A percentile compares a stretch with the other conserved stretches of the same genome.
Conservation (phyloP, 1,140 invertebrate genomes). For the Heliconius congener region DNA sequence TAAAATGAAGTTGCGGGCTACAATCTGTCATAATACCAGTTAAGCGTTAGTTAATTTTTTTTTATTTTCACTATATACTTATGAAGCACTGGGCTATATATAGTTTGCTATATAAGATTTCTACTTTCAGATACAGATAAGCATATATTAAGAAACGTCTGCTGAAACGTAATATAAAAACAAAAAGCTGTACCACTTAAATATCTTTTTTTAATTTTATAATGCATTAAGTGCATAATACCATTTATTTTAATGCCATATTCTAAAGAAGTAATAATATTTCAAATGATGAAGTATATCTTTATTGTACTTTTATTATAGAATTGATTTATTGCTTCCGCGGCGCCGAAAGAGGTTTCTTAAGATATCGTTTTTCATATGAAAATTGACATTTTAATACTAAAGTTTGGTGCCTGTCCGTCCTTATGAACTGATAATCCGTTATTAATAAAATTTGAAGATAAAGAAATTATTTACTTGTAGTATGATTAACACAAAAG, state of each 20-base stretch:
- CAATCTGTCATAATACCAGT: no score
- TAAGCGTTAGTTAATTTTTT: no score
- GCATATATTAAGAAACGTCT: no score
- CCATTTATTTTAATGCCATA: slow-evolving; percentile 29
- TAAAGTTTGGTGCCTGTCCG: background rate
- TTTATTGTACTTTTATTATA: slow-evolving; percentile 40
- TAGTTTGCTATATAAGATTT: no score
- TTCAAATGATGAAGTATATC: slow-evolving; percentile 24
- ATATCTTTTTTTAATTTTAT: slow-evolving; percentile 1
- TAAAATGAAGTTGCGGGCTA: no score
- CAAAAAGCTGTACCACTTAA: background rate
- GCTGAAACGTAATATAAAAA: background rate
- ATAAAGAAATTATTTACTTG: background rate
- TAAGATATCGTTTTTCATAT: slow-evolving; percentile 36
- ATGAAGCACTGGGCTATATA: no score
- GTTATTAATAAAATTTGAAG: slow-evolving; percentile 17
- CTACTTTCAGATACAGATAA: no score
- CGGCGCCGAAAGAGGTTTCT: slow-evolving; percentile 33
- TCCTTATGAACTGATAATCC: slow-evolving; percentile 7
- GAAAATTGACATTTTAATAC: slow-evolving; percentile 33
- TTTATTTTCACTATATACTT: no score
- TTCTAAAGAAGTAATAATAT: slow-evolving; percentile 38
- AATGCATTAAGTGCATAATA: slow-evolving; percentile 12
- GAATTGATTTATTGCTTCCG: slow-evolving; percentile 38
- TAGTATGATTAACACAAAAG: background rate